Percentiles rank a stretch among this genome's conserved stretches.
These are phyloP conservation scores for Sitobion miscanthi DNA, from an alignment of 1,140 invertebrate genomes.

Conservation along the genomic window DNA sequence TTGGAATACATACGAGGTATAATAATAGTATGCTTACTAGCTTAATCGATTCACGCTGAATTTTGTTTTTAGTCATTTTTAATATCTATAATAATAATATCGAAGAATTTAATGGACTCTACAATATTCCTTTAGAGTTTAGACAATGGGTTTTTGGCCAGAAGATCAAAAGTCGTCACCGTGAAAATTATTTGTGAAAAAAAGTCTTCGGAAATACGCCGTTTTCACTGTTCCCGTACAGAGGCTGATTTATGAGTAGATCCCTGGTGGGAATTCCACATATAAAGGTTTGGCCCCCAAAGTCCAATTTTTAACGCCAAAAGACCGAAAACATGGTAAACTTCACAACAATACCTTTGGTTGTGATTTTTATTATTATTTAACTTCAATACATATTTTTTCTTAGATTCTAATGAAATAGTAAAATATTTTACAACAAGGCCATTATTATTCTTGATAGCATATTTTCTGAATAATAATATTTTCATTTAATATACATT, in stretches of 20 bases:
- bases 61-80: neutral
- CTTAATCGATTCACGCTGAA: neutral
- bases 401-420: neutral
- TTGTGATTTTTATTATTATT: slow-evolving; percentile 33
- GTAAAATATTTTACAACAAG: neutral
- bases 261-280: neutral
- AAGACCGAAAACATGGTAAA: neutral
- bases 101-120: neutral
- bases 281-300: neutral
- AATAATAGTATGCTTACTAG: neutral
- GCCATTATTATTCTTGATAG: neutral
- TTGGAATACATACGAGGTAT: no score
- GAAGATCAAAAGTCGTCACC: neutral
- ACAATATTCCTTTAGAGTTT: neutral
- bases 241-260: neutral
- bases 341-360: neutral
- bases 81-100: neutral
- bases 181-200: slow-evolving; percentile 32
- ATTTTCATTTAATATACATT: no score
- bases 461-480: neutral
- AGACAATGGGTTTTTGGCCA: neutral
- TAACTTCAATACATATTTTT: neutral
- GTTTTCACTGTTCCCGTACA: neutral
- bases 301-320: slow-evolving; percentile 28
- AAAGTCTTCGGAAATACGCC: slow-evolving; percentile 7